Conservation (phyloP, 1,140 invertebrate genomes). For the Drosophila mayri region DNA sequence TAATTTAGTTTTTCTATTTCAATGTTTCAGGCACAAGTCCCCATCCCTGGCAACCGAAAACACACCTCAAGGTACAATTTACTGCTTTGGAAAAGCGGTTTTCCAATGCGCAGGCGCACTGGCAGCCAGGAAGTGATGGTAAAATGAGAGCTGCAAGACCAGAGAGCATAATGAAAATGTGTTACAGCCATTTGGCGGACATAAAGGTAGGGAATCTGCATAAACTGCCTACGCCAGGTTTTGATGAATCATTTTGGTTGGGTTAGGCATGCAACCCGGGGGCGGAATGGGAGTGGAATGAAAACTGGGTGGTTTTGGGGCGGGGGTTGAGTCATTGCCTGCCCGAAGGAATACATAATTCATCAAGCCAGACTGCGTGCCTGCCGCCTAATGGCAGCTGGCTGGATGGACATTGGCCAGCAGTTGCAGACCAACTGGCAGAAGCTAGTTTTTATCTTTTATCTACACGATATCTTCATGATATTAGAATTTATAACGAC, state of each 20-base stretch:
- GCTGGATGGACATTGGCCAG: constrained; percentile 14
- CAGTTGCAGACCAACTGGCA: constrained; percentile 15
- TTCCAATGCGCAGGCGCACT: constrained; percentile 59
- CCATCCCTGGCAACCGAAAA: constrained; percentile 29
- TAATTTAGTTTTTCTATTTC: background rate
- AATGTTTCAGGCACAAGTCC: background rate
- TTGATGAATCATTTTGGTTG: constrained; percentile 72
- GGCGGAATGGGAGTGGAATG: background rate
- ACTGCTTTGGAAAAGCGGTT: constrained; percentile 25
- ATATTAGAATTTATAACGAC: constrained; percentile 27
- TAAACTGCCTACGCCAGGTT: constrained; percentile 43
- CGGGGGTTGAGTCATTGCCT: constrained; percentile 43
- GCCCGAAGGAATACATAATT: constrained; percentile 50
- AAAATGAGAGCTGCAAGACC: constrained; percentile 27
- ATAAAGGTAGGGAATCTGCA: constrained; percentile 55
- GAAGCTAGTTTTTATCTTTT: constrained; percentile 2
- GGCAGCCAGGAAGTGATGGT: constrained; percentile 13
- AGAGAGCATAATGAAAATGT: constrained; percentile 51
- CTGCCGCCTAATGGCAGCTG: constrained; percentile 47
- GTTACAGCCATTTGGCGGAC: constrained; percentile 47
- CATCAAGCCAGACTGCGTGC: constrained; percentile 49
- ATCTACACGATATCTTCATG: constrained; percentile 30
- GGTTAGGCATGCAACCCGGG: constrained; percentile 53
- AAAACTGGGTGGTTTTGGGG: constrained; percentile 14
- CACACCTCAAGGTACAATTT: constrained; percentile 17